phyloP scores from a whole-genome alignment of 1,140 invertebrate species.

The Drosophila pseudoananassae region DNA sequence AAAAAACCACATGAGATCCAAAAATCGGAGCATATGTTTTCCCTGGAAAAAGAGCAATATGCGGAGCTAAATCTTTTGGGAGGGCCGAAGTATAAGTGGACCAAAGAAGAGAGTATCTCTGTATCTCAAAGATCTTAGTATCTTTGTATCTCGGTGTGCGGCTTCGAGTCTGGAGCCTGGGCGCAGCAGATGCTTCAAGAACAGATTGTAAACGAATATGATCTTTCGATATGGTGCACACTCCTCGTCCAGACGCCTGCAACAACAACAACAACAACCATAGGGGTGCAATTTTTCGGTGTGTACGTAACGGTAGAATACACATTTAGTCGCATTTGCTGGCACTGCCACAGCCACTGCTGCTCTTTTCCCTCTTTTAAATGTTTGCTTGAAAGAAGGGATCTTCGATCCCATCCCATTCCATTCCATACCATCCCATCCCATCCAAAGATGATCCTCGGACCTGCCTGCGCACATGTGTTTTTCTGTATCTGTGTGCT shows the following conservation, averaged over 20 bases:
- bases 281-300: conserved; percentile 77
- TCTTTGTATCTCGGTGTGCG: conserved; percentile 14
- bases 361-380: conserved; percentile 43
- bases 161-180: conserved; percentile 30
- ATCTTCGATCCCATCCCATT: conserved; percentile 42
- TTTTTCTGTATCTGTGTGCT: conserved; percentile 21
- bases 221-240: conserved; percentile 78
- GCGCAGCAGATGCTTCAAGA: conserved; percentile 73
- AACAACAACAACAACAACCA: conserved; percentile 40
- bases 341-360: not conserved
- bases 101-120: conserved; percentile 12
- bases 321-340: conserved; percentile 51
- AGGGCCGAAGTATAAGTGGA: conserved; percentile 39
- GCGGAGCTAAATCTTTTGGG: conserved; percentile 36
- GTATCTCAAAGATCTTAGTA: conserved; percentile 2
- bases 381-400: conserved; percentile 52
- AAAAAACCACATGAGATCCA: conserved; percentile 22
- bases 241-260: conserved; percentile 54
- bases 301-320: conserved; percentile 76
- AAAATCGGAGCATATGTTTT: conserved; percentile 75
- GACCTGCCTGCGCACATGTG: conserved; percentile 66
- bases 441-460: conserved; percentile 43
- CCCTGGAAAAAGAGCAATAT: conserved; percentile 59
- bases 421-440: conserved; percentile 5
- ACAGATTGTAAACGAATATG: conserved; percentile 81